These are phyloP conservation scores for Scaptomyza reducta DNA, from an alignment of 2,888 invertebrate genomes.

Conservation along the genomic window DNA sequence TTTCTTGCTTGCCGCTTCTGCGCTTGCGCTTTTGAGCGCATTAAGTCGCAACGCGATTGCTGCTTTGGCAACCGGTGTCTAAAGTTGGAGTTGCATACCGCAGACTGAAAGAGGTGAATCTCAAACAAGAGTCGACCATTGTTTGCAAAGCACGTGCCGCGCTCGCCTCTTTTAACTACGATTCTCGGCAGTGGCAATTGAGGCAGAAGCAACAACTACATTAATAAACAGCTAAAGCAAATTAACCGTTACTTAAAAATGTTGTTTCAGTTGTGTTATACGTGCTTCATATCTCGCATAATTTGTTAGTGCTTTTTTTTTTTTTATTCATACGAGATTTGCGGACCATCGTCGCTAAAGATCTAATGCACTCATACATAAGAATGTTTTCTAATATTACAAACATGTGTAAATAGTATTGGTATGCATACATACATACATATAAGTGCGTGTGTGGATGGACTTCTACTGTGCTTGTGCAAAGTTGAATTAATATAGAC, in stretches of 20 bases:
- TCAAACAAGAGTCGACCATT: constrained; percentile 83
- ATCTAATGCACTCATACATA: constrained; percentile 1
- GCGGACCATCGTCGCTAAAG: constrained; percentile 7
- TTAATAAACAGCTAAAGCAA: constrained; percentile 22
- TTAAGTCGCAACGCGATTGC: constrained; percentile 49
- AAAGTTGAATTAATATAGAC: neutral
- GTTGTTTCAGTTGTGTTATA: constrained; percentile 34
- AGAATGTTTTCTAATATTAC: neutral
- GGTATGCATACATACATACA: too few species aligned
- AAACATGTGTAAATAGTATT: neutral
- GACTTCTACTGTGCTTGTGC: neutral
- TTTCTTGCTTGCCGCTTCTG: constrained; percentile 46
- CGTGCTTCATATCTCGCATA: constrained; percentile 1
- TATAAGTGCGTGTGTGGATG: neutral
- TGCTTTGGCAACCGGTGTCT: constrained; percentile 67
- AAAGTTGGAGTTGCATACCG: constrained; percentile 27
- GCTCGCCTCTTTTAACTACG: constrained; percentile 37
- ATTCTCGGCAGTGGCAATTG: constrained; percentile 17
- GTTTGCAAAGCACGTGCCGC: constrained; percentile 83
- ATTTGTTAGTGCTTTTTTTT: constrained; percentile 13
- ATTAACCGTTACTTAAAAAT: constrained; percentile 31
- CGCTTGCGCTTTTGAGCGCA: constrained; percentile 35
- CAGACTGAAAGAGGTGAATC: constrained; percentile 43
- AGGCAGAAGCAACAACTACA: constrained; percentile 5
- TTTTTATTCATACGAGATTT: neutral